Conservation (phyloP, 1,140 invertebrate species). For the roundworm (Caenorhabditis elegans) region WBcel235 BX284605.5:6304501-6305000, state of each 20-base stretch:
- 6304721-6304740: background rate
- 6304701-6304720: background rate
- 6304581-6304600: background rate
- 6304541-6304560: background rate
- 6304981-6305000: background rate
- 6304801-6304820: background rate
- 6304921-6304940: background rate
- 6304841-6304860: background rate
- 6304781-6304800: background rate
- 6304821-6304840: background rate
- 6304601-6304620: too few species aligned
- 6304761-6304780: background rate
- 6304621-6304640: too few species aligned
- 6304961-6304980: background rate
- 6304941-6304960: background rate
- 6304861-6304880: too few species aligned
- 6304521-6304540: background rate
- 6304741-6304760: background rate
- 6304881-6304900: background rate
- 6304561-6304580: background rate
- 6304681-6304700: background rate
- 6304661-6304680: background rate
- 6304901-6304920: background rate
- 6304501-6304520: background rate
- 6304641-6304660: background rate